Conservation (phyloP, 2,888 invertebrate genomes). For the Nephrotoma guestfalica region DNA sequence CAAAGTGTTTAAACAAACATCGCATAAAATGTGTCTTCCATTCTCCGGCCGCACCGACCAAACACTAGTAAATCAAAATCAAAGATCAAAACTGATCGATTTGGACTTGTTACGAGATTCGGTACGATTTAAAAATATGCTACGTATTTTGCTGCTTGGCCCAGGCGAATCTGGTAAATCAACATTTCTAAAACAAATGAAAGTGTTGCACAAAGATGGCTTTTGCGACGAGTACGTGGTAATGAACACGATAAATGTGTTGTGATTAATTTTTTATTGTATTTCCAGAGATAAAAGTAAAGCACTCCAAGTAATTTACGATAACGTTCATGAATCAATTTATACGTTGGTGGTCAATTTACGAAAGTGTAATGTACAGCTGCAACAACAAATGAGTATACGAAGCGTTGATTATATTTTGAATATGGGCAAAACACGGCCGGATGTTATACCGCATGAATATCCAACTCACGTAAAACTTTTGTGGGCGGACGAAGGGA, state of each 20-base stretch:
- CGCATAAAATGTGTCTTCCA: neutral
- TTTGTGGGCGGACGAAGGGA: constrained; percentile 56
- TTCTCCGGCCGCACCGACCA: neutral
- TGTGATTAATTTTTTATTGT: neutral
- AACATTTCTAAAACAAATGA: constrained; percentile 78
- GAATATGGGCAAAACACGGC: constrained; percentile 31
- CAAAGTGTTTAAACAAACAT: too few species aligned
- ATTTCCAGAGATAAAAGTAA: neutral
- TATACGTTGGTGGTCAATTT: constrained; percentile 47
- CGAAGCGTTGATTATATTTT: constrained; percentile 35
- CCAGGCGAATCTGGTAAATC: constrained; percentile 76
- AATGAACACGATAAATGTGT: neutral
- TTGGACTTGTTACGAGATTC: constrained; percentile 39
- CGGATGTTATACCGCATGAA: constrained; percentile 34
- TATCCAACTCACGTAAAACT: constrained; percentile 53
- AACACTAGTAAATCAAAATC: neutral
- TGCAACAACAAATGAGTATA: constrained; percentile 31
- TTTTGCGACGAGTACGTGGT: constrained; percentile 56
- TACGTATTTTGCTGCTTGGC: constrained; percentile 46
- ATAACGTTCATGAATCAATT: constrained; percentile 63
- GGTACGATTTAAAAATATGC: constrained; percentile 33
- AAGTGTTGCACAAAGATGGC: constrained; percentile 66
- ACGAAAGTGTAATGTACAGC: constrained; percentile 36
- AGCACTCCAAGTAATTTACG: neutral
- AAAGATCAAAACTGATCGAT: constrained; percentile 36